These are phyloP conservation scores for Takifugu bimaculatus DNA, from an alignment of 2,113 vertebrate species.

Conservation along the genomic window DNA sequence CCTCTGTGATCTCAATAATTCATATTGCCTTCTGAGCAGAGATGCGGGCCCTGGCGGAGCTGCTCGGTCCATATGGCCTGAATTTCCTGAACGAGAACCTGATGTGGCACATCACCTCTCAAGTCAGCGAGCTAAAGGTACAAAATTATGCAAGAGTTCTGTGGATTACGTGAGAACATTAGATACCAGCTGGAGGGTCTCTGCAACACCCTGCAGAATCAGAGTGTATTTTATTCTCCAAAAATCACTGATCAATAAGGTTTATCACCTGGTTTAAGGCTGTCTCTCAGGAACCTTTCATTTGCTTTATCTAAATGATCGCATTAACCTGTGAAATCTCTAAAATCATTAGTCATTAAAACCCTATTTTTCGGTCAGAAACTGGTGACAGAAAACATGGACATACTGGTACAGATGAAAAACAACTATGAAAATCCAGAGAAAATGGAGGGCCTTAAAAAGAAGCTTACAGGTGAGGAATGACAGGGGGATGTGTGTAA, in stretches of 20 bases:
- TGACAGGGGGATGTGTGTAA: background rate
- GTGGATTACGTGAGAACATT: background rate
- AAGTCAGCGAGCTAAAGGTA: slow-evolving; percentile 93
- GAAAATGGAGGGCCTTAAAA: slow-evolving; percentile 76
- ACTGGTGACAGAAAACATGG: slow-evolving; percentile 93
- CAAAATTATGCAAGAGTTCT: slow-evolving; percentile 6
- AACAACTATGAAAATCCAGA: slow-evolving; percentile 80
- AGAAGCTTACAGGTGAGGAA: slow-evolving; percentile 81
- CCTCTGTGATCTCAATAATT: slow-evolving; percentile 3
- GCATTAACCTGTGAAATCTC: slow-evolving; percentile 1
- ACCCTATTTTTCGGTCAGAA: slow-evolving; percentile 73
- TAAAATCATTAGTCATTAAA: slow-evolving; percentile 3
- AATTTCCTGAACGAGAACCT: slow-evolving; percentile 92
- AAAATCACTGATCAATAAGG: too few relatives aligned
- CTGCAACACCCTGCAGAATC: background rate
- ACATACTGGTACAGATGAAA: slow-evolving; percentile 88
- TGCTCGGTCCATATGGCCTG: slow-evolving; percentile 91
- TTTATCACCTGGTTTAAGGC: too few relatives aligned
- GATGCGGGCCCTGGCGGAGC: slow-evolving; percentile 83
- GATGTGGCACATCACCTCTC: slow-evolving; percentile 96
- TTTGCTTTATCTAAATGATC: background rate
- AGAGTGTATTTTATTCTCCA: background rate
- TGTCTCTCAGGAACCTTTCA: too few relatives aligned
- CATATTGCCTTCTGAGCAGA: slow-evolving; percentile 69
- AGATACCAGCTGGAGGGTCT: background rate